Conservation (phyloP, 2,888 invertebrate species). For the Drosophila macrospina region DNA sequence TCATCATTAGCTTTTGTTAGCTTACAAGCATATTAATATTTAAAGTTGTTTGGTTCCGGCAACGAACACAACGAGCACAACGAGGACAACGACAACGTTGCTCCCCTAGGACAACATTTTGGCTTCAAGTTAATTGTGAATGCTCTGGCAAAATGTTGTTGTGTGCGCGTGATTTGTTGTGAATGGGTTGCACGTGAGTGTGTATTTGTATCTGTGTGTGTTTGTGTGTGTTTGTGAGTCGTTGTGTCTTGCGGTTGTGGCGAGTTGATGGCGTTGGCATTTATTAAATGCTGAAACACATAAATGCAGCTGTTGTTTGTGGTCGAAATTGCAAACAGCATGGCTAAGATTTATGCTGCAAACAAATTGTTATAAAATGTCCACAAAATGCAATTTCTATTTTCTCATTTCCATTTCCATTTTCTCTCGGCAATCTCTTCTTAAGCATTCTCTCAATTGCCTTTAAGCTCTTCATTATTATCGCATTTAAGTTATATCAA, state of each 20-base stretch:
- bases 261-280: slow-evolving; percentile 46
- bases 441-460: neutral
- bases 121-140: slow-evolving; percentile 78
- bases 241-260: slow-evolving; percentile 52
- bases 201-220: slow-evolving; percentile 9
- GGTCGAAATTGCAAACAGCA: slow-evolving; percentile 34
- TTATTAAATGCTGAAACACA: slow-evolving; percentile 47
- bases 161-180: slow-evolving; percentile 72
- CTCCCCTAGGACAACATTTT: slow-evolving; percentile 71
- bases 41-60: slow-evolving; percentile 66
- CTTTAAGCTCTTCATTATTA: neutral
- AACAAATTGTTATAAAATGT: slow-evolving; percentile 13
- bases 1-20: slow-evolving; percentile 46
- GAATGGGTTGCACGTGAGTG: slow-evolving; percentile 59
- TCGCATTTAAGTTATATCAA: slow-evolving; percentile 1
- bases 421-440: neutral
- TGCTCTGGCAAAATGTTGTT: slow-evolving; percentile 38
- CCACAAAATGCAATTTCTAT: slow-evolving; percentile 7
- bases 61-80: slow-evolving; percentile 9
- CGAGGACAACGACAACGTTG: slow-evolving; percentile 11
- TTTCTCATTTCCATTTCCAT: slow-evolving; percentile 3
- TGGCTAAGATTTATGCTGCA: slow-evolving; percentile 8
- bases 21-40: slow-evolving; percentile 76
- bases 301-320: slow-evolving; percentile 47
- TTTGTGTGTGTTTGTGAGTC: slow-evolving; percentile 14